Percentiles rank a stretch among this genome's conserved stretches.
Conservation (phyloP, 2,113 vertebrate species). For the Campylomormyrus tamandua region DNA sequence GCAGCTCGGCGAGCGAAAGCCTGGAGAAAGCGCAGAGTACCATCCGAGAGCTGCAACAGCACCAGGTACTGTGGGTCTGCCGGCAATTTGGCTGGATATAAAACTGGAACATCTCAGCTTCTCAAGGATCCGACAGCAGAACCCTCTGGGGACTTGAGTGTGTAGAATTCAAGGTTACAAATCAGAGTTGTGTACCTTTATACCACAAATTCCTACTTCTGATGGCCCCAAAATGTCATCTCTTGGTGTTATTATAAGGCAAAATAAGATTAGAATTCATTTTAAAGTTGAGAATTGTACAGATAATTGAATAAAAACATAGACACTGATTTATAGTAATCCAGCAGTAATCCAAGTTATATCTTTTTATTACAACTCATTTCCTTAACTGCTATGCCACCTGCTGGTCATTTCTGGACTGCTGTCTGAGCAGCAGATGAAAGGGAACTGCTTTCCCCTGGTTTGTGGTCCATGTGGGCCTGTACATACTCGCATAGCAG, state of each 20-base stretch:
- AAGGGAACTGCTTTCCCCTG: not conserved
- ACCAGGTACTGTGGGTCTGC: conserved; percentile 48
- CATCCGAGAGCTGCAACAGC: conserved; percentile 78
- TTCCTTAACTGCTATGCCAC: not conserved
- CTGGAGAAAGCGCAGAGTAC: conserved; percentile 80
- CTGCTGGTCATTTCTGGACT: not conserved
- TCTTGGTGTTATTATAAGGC: not conserved
- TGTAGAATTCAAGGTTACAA: not conserved
- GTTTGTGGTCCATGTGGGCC: not conserved
- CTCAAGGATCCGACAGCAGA: not conserved
- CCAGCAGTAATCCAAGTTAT: not conserved
- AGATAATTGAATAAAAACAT: not conserved
- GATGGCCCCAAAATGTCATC: not conserved
- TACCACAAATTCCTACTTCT: not conserved
- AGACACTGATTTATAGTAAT: not conserved
- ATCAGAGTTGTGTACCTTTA: not conserved
- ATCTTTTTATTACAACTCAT: not conserved
- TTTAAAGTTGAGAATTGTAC: not conserved
- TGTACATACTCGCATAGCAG: not conserved
- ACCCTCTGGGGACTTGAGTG: not conserved
- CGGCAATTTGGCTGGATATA: not conserved
- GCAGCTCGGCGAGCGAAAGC: conserved; percentile 68
- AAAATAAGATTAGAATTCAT: not conserved
- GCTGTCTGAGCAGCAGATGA: not conserved
- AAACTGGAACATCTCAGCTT: not conserved